These are phyloP conservation scores for Gobio gobio DNA, from an alignment of 2,113 vertebrate genomes.

Conservation along the genomic window DNA sequence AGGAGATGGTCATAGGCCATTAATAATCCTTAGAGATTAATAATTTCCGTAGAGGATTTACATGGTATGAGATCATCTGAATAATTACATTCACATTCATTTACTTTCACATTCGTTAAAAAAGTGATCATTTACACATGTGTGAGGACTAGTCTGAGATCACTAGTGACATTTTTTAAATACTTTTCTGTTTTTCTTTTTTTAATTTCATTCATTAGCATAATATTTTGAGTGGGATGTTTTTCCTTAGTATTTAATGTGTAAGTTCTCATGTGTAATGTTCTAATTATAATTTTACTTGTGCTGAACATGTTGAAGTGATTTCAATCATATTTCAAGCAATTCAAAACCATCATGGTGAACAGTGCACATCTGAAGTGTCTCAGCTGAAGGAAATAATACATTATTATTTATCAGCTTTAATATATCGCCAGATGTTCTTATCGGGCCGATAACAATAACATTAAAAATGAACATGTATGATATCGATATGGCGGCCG, in stretches of 20 bases:
- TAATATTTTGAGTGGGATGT: neutral
- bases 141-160: neutral
- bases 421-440: too few relatives aligned
- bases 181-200: neutral
- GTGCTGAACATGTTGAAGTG: too few relatives aligned
- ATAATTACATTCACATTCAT: neutral
- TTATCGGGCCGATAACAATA: too few relatives aligned
- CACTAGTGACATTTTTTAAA: neutral
- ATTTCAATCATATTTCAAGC: too few relatives aligned
- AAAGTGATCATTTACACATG: neutral
- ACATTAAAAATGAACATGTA: too few relatives aligned
- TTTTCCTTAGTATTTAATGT: neutral
- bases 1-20: conserved; percentile 14
- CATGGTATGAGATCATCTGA: conserved; percentile 4
- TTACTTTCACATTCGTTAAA: neutral
- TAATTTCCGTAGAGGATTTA: conserved; percentile 34
- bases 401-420: too few relatives aligned
- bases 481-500: too few relatives aligned
- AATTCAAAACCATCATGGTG: too few relatives aligned
- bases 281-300: too few relatives aligned
- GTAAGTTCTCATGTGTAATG: neutral
- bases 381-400: too few relatives aligned
- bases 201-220: neutral
- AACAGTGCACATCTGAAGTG: too few relatives aligned
- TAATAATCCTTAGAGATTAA: conserved; percentile 16